Conservation (phyloP, 2,113 vertebrate species). For the Lamprotornis superbus region DNA sequence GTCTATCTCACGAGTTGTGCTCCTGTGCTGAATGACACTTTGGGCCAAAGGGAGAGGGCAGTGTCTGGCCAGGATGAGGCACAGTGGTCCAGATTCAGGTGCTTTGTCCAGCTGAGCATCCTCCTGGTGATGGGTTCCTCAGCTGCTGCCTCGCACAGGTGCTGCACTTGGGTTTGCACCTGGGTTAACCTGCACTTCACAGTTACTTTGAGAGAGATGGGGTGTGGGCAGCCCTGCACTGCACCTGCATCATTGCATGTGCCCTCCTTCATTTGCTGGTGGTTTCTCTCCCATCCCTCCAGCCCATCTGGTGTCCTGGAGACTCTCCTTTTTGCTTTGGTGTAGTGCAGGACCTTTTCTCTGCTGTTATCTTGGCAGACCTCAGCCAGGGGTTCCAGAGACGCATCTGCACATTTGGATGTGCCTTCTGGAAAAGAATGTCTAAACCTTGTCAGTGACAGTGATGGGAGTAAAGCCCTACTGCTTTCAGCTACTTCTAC, state of each 20-base stretch:
- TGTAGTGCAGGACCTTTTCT: background rate
- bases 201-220: background rate
- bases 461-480: background rate
- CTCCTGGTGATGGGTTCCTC: background rate
- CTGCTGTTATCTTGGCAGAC: background rate
- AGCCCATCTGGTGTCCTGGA: background rate
- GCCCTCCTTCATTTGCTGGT: background rate
- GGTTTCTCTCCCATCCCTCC: background rate
- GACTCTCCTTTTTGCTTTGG: background rate
- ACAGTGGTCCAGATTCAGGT: background rate
- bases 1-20: background rate
- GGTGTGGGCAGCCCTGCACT: background rate
- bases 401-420: background rate
- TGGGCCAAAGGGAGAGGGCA: background rate
- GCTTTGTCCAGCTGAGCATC: background rate
- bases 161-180: background rate
- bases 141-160: background rate
- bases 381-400: background rate
- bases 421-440: background rate
- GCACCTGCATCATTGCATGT: accelerated
- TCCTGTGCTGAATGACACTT: background rate
- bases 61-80: background rate
- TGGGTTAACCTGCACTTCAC: background rate
- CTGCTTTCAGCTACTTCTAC: background rate
- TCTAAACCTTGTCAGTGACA: background rate